phyloP scores from a whole-genome alignment of 2,797 vertebrate genomes.

The Lophotriccus pileatus region DNA sequence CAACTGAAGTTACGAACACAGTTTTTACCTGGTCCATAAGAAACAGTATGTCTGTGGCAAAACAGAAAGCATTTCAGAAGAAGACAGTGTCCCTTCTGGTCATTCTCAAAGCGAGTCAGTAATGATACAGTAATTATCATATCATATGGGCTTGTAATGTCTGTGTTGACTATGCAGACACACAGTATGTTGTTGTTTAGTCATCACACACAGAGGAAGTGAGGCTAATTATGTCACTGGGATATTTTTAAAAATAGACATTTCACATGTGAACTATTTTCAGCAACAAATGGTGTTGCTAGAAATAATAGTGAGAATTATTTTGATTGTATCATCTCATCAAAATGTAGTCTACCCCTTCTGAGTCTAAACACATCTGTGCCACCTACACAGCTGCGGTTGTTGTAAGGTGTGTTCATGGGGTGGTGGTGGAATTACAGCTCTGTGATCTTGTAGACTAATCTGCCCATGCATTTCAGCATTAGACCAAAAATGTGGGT shows the following conservation, averaged over 20 bases:
- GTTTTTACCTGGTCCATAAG: neutral
- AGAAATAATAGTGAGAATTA: neutral
- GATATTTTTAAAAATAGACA: neutral
- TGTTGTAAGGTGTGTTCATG: neutral
- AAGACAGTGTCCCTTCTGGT: neutral
- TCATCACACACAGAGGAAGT: slow-evolving; percentile 23
- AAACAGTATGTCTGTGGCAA: neutral
- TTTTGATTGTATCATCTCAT: neutral
- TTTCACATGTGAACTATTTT: neutral
- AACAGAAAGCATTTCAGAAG: neutral
- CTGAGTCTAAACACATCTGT: neutral
- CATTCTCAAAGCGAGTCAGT: neutral
- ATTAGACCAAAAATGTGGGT: neutral
- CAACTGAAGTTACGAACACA: neutral
- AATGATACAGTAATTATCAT: neutral
- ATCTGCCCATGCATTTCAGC: neutral
- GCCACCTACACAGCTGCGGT: neutral
- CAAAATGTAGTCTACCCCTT: neutral
- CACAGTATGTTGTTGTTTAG: neutral
- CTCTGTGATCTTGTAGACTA: neutral
- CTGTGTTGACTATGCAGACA: neutral
- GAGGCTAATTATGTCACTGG: neutral
- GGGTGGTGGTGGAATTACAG: neutral
- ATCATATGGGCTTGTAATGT: neutral
- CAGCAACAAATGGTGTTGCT: neutral